Base-by-base conservation (phyloP, 2,113 vertebrate species). In the Oreochromis aureus region DNA sequence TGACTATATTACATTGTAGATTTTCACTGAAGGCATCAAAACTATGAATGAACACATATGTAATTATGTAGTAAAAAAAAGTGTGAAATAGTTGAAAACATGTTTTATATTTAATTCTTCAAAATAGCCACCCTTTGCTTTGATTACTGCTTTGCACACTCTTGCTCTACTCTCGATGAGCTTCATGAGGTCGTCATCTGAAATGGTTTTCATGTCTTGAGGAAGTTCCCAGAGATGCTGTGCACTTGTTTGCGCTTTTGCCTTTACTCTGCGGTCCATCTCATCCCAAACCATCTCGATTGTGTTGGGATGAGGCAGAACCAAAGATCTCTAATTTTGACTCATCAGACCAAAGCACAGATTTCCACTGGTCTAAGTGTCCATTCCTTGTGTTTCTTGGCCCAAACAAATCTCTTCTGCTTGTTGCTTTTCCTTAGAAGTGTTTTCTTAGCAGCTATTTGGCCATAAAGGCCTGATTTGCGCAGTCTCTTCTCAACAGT, bases 281-380 rank as follows among this genome's bases (percentile, higher is more conserved):
- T 63, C 32, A 63, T 36, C 59, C 59, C 32, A 63, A 63, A n/a
- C 32, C 59, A 63, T 36, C 0, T 0, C 0, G 3, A 34, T 34
- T 32, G 59, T 36, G 9, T 34, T 34, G 59, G 59, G 30, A 63
- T 63, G 59, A 19, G 59, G 2, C n/a, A 18, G 32, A 63, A 63
- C 59, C 59, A 63, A 63, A 63, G 10, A 36, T 36, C 51, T n/a
- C 18, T 10, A 53, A 53, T 53, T 53, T 53, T 4, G 51, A 53
- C 51, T n/a, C 51, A 53, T 53, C 4, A 53, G 51, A n/a, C 51
- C 51, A 53, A 53, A 53, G 51, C 51, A 53, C 51, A 3, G 51
- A 53, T 51, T 51, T 19, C 30, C 59, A 63, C 59, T n/a, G 59
- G 59, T 63, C 59, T n/a, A 63, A 63, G 10, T 19, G 16, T 34